These are phyloP conservation scores for Kryptolebias ocellatus DNA, from an alignment of 2,797 vertebrate genomes.

Conservation along the genomic window DNA sequence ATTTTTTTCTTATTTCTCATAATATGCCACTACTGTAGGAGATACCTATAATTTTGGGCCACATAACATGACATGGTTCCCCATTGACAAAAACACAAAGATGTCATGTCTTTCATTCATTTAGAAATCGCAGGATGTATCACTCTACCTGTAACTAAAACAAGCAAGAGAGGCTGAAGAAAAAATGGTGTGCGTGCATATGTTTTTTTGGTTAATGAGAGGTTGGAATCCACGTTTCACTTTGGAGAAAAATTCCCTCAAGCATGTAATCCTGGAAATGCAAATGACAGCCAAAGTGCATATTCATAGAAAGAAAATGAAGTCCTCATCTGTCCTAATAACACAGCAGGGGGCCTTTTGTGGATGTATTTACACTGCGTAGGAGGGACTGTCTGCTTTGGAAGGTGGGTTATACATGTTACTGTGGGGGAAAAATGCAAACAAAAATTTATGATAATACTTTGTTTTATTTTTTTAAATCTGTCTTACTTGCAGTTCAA, in stretches of 20 bases:
- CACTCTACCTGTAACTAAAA: conserved; percentile 64
- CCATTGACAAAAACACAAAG: conserved; percentile 69
- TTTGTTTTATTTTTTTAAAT: conserved; percentile 33
- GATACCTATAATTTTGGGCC: conserved; percentile 45
- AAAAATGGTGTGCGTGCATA: conserved; percentile 19
- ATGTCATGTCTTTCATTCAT: conserved; percentile 77
- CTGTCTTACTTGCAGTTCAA: conserved; percentile 26
- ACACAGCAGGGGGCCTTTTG: conserved; percentile 38
- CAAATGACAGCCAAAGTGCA: conserved; percentile 61
- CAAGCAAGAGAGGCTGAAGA: conserved; percentile 50
- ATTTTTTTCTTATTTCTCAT: conserved; percentile 34
- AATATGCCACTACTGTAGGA: conserved; percentile 27
- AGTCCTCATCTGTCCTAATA: conserved; percentile 58
- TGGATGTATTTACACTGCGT: conserved; percentile 44
- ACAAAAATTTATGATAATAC: conserved; percentile 50
- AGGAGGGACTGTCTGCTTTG: conserved; percentile 43
- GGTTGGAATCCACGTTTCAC: conserved; percentile 44
- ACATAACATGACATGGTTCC: conserved; percentile 46
- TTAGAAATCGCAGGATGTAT: conserved; percentile 59
- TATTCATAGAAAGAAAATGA: conserved; percentile 61
- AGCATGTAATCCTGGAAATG: conserved; percentile 60
- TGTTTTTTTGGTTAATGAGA: conserved; percentile 58
- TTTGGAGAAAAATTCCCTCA: conserved; percentile 52
- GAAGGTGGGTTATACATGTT: conserved; percentile 48
- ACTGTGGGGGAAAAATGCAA: not conserved